phyloP scores from a whole-genome alignment of 2,113 vertebrate genomes.

The Sinosuthora webbiana region DNA sequence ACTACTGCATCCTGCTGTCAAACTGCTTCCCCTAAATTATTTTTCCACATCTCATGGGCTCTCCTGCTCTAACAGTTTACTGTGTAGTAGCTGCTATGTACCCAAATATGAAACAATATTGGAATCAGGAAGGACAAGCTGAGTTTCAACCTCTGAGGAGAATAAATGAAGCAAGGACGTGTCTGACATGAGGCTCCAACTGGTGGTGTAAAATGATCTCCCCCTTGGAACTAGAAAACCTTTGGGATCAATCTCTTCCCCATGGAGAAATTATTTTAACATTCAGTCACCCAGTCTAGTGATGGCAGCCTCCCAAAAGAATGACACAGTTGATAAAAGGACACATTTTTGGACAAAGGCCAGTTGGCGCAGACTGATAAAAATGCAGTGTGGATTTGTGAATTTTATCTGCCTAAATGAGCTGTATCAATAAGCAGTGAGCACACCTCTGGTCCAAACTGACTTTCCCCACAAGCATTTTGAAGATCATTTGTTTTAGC shows the following conservation, averaged over 20 bases:
- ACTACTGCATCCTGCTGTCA: slow-evolving; percentile 30
- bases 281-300: background rate
- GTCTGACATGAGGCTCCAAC: slow-evolving; percentile 41
- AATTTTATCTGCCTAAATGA: background rate
- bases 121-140: slow-evolving; percentile 31
- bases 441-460: background rate
- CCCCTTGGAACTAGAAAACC: slow-evolving; percentile 1
- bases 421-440: background rate
- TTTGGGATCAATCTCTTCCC: slow-evolving; percentile 15
- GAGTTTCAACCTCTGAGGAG: background rate
- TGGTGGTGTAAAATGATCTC: slow-evolving; percentile 34
- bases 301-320: background rate
- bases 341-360: background rate
- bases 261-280: slow-evolving; percentile 35
- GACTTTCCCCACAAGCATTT: background rate
- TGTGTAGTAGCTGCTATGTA: background rate
- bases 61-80: background rate
- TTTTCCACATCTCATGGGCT: background rate
- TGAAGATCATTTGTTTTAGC: background rate
- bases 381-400: background rate
- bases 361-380: background rate
- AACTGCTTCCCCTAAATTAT: slow-evolving; percentile 19
- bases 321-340: slow-evolving; percentile 6
- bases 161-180: slow-evolving; percentile 19
- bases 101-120: slow-evolving; percentile 18